Base-by-base conservation (phyloP, 2,113 vertebrate genomes). In the Bubo bubo region DNA sequence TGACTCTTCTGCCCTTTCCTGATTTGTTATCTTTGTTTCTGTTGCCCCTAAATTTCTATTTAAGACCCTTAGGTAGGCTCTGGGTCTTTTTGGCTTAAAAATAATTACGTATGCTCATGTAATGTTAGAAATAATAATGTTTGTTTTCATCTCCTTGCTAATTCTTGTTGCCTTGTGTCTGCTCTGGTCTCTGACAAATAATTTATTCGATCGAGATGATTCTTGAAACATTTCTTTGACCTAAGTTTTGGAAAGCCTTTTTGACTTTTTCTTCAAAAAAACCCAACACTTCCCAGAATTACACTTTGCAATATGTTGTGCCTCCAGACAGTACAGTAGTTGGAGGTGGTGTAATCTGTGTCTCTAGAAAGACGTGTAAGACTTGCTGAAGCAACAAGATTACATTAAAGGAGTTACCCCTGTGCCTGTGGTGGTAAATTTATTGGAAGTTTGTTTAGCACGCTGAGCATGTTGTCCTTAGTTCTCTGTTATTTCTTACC, bases 271-370 rank as follows among this genome's bases (percentile, higher is more conserved):
- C 49, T 43, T n/a, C 8, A 16, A 49, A 71, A 28, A 32, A 8
- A 4, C 27, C 35, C 20, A 16, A 11, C 43, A 4, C 15, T 45
- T 45, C 8, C 27, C 28, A 45, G 24, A 41, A 75, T 59, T 24
- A 24, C 7, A 13, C 49, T 50, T 77, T 5, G 35, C 49, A 88
- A 53, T 21, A 4, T 7, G 18, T 21, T 80, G 4, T 64, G 34
- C 30, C 15, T 85, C 21, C 28, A 18, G 1, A 34, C 32, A 35
- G 20, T 4, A 0, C 19, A 26, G 50, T 3, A 8, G 7, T 37
- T 62, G 15, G 32, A 22, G 45, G 24, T 0, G 0, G 4, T 79
- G 5, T 39, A 5, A 14, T 55, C 43, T 63, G 2, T 63, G 35
- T 60, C 72, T 27, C 13, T 43, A 5, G 27, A 23, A 52, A 66